Conservation (phyloP, 2,888 invertebrate species). For the Epiperipatus broadwayi region DNA sequence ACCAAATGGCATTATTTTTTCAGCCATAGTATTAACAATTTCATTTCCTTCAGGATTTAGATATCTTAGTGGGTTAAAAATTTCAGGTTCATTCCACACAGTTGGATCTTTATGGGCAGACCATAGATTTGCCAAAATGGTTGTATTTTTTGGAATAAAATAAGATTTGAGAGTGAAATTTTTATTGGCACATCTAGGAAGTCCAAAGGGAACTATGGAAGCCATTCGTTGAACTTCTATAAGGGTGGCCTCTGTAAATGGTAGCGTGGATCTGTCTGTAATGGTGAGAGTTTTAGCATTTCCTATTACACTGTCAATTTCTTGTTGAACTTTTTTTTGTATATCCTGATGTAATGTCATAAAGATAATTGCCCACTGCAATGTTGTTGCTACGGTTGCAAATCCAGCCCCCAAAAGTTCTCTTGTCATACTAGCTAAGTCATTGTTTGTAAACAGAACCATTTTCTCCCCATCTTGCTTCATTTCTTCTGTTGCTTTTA, state of each 20-base stretch:
- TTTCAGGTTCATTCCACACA: slow-evolving; percentile 64
- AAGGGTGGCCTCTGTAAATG: slow-evolving; percentile 67
- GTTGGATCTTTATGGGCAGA: slow-evolving; percentile 76
- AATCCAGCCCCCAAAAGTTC: slow-evolving; percentile 79
- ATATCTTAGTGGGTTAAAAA: slow-evolving; percentile 62
- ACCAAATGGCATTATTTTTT: too few species aligned
- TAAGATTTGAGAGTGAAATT: too few species aligned
- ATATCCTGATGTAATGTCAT: slow-evolving; percentile 68
- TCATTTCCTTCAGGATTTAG: too few species aligned
- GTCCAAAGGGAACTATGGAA: slow-evolving; percentile 75
- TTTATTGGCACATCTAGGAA: too few species aligned
- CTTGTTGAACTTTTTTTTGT: slow-evolving; percentile 60
- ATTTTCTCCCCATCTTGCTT: too few species aligned
- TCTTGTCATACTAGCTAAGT: too few species aligned
- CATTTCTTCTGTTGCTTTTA: too few species aligned
- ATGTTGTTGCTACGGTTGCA: slow-evolving; percentile 75
- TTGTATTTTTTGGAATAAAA: slow-evolving; percentile 63
- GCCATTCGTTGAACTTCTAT: slow-evolving; percentile 65
- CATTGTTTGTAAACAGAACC: too few species aligned
- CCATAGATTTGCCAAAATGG: slow-evolving; percentile 66
- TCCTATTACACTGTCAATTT: slow-evolving; percentile 48
- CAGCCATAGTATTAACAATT: too few species aligned
- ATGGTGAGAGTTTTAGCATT: too few species aligned
- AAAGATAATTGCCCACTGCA: slow-evolving; percentile 68
- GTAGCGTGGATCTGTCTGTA: too few species aligned